These are phyloP conservation scores for Acanthosoma haemorrhoidale DNA, from an alignment of 2,888 invertebrate genomes.

Conservation along the genomic window DNA sequence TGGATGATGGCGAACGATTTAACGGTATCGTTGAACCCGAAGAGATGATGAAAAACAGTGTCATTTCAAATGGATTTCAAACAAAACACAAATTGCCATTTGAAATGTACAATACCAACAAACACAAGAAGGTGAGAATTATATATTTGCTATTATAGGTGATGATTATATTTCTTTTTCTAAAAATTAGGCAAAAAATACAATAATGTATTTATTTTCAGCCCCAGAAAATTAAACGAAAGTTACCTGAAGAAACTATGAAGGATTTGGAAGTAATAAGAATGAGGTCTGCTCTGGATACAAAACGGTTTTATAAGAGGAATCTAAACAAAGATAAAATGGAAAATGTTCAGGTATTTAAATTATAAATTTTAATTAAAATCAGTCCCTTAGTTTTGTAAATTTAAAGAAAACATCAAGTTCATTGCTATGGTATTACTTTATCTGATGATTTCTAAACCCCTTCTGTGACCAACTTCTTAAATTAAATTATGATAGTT, in stretches of 20 bases:
- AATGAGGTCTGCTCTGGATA: conserved; percentile 87
- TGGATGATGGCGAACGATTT: neutral
- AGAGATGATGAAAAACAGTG: conserved; percentile 58
- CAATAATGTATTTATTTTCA: neutral
- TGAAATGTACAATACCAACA: conserved; percentile 52
- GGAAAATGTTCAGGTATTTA: conserved; percentile 77
- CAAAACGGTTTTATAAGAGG: conserved; percentile 91
- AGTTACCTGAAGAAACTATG: conserved; percentile 80
- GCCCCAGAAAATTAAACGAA: conserved; percentile 68
- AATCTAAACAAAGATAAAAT: conserved; percentile 80
- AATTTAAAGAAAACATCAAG: too few relatives aligned
- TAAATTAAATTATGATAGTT: too few relatives aligned
- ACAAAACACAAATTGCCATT: conserved; percentile 55
- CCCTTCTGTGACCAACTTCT: too few relatives aligned
- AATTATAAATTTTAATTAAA: too few relatives aligned
- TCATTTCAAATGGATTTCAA: conserved; percentile 61
- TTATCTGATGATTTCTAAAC: too few relatives aligned
- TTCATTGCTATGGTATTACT: too few relatives aligned
- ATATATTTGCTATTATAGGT: too few relatives aligned
- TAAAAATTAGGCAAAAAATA: neutral
- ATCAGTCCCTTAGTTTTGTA: too few relatives aligned
- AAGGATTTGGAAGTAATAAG: conserved; percentile 83
- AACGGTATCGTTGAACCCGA: conserved; percentile 47
- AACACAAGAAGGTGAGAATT: conserved; percentile 52
- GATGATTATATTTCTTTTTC: neutral